phyloP scores from a whole-genome alignment of 1,140 invertebrate species.

The Araneus ventricosus region DNA sequence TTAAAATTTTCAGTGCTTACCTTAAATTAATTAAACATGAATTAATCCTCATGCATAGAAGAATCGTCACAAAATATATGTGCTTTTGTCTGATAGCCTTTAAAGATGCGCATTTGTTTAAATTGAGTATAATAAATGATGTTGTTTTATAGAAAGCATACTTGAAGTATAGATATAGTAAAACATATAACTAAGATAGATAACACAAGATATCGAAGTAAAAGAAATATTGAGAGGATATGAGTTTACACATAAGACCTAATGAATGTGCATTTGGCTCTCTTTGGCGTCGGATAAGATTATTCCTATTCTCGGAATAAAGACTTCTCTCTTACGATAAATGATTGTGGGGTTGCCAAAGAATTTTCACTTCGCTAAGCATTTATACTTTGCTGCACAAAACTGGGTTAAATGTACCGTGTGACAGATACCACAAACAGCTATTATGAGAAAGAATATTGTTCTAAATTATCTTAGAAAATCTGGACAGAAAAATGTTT shows the following conservation, averaged over 20 bases:
- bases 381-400: background rate
- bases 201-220: background rate
- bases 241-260: too few relatives aligned
- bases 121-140: too few relatives aligned
- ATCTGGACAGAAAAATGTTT: background rate
- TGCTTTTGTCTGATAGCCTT: too few relatives aligned
- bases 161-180: too few relatives aligned
- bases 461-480: background rate
- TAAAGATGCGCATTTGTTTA: too few relatives aligned
- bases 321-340: constrained; percentile 4
- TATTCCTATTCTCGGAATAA: background rate
- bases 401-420: constrained; percentile 4
- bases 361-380: background rate
- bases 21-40: too few relatives aligned
- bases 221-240: too few relatives aligned
- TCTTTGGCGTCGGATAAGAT: background rate
- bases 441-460: background rate
- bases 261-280: background rate
- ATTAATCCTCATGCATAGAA: too few relatives aligned
- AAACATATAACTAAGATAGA: too few relatives aligned
- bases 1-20: too few relatives aligned
- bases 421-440: constrained; percentile 17
- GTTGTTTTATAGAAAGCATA: too few relatives aligned
- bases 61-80: too few relatives aligned
- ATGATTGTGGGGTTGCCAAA: background rate